These are phyloP conservation scores for Bujurquina vittata DNA, from an alignment of 2,113 vertebrate genomes.

Conservation along the genomic window DNA sequence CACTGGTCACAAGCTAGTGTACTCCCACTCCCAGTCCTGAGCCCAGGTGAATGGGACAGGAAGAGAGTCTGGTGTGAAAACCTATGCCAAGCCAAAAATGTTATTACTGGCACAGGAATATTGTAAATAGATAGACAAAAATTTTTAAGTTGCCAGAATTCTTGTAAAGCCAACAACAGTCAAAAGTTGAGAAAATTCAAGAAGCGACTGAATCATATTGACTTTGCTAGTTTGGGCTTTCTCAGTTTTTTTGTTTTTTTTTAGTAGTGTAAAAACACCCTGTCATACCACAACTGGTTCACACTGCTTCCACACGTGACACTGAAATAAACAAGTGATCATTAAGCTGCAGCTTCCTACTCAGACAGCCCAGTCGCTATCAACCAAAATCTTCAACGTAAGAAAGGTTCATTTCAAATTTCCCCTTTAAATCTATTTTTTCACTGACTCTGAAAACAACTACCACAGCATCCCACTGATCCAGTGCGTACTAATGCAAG, in stretches of 20 bases:
- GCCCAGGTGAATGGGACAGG: background rate
- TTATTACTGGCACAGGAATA: background rate
- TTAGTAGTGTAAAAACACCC: background rate
- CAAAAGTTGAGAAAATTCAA: background rate
- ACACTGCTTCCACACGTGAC: background rate
- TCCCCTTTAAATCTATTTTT: background rate
- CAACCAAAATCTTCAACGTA: background rate
- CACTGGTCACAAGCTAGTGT: background rate
- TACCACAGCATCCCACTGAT: slow-evolving; percentile 9
- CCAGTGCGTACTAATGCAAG: slow-evolving; percentile 11
- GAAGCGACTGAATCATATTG: background rate
- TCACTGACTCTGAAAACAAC: background rate
- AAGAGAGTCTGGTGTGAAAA: background rate
- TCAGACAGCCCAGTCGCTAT: background rate
- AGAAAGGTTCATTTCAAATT: background rate
- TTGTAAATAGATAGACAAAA: background rate
- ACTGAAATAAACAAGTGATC: background rate
- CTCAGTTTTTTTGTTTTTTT: background rate
- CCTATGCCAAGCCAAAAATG: background rate
- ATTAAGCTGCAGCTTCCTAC: background rate
- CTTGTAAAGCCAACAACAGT: background rate
- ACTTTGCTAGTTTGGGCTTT: background rate
- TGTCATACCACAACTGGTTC: background rate
- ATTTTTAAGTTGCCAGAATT: background rate
- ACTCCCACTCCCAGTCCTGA: background rate